Evolutionary conservation across 2,797 vertebrate genomes (phyloP).

Genomic region (Gadopsis marmoratus): DNA sequence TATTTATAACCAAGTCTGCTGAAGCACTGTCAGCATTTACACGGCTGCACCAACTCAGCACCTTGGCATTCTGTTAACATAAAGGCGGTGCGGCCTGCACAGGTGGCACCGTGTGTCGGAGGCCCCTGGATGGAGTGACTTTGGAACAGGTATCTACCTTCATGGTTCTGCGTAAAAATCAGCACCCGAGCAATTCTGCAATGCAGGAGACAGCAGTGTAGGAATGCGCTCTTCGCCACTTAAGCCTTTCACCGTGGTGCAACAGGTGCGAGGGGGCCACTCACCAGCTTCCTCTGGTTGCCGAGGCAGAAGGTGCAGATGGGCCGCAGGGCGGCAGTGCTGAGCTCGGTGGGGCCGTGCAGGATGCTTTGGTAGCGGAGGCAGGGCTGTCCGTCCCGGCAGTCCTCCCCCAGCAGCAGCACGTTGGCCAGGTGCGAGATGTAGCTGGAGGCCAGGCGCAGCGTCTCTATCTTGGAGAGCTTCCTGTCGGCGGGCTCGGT

Average conservation of each 20-base stretch:
- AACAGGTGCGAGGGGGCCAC: slow-evolving; percentile 26
- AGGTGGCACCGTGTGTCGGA: not conserved
- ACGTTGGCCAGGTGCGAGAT: slow-evolving; percentile 93
- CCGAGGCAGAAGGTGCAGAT: slow-evolving; percentile 95
- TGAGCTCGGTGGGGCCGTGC: slow-evolving; percentile 66
- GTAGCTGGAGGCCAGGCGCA: slow-evolving; percentile 93
- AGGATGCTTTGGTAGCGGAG: slow-evolving; percentile 81
- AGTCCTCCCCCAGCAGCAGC: slow-evolving; percentile 87
- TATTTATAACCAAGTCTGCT: not conserved
- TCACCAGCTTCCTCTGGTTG: slow-evolving; percentile 90
- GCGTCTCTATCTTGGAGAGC: slow-evolving; percentile 93
- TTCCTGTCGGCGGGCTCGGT: slow-evolving; percentile 91
- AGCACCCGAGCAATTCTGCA: not conserved
- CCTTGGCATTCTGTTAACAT: not conserved
- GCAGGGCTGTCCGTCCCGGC: slow-evolving; percentile 85
- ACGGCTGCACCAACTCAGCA: not conserved
- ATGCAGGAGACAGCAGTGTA: not conserved
- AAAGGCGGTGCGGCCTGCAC: not conserved
- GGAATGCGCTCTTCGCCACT: not conserved
- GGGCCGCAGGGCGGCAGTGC: slow-evolving; percentile 80
- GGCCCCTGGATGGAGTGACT: not conserved
- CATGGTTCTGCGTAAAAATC: not conserved
- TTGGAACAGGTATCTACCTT: not conserved
- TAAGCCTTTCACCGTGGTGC: not conserved
- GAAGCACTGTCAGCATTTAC: not conserved